phyloP scores from a whole-genome alignment of 2,888 invertebrate genomes.

The Dryobotodes eremita region DNA sequence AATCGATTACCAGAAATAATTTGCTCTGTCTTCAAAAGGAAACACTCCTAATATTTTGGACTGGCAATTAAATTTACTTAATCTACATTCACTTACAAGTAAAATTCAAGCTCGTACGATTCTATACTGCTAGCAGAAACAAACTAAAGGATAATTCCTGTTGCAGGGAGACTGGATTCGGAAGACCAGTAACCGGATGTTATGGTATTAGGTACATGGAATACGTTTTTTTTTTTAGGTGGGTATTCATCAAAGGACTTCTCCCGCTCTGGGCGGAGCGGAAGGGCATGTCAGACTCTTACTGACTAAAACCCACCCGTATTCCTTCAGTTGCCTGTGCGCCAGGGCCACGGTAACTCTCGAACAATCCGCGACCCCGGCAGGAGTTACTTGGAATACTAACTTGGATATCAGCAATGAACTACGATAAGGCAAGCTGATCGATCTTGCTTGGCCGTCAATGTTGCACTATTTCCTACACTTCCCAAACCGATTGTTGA shows the following conservation, averaged over 20 bases:
- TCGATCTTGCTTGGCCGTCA: not conserved
- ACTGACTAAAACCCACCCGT: too few relatives aligned
- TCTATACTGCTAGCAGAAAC: not conserved
- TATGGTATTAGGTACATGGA: not conserved
- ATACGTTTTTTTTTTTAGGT: too few relatives aligned
- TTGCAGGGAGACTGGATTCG: too few relatives aligned
- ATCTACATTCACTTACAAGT: not conserved
- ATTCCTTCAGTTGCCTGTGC: too few relatives aligned
- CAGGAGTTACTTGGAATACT: too few relatives aligned
- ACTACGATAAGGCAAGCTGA: not conserved
- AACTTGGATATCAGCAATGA: not conserved
- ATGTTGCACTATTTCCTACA: not conserved
- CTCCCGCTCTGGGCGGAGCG: too few relatives aligned
- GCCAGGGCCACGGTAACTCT: too few relatives aligned
- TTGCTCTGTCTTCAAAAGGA: not conserved
- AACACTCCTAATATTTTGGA: not conserved
- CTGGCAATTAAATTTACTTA: not conserved
- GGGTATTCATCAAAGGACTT: too few relatives aligned
- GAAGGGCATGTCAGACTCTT: too few relatives aligned
- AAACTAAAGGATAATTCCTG: not conserved
- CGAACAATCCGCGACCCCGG: too few relatives aligned
- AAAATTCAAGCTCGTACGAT: not conserved
- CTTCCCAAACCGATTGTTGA: not conserved
- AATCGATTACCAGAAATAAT: constrained; percentile 6
- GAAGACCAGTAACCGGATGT: not conserved